Evolutionary conservation across 1,140 invertebrate species (phyloP).

Genomic region (Heliconius hewitsoni): DNA sequence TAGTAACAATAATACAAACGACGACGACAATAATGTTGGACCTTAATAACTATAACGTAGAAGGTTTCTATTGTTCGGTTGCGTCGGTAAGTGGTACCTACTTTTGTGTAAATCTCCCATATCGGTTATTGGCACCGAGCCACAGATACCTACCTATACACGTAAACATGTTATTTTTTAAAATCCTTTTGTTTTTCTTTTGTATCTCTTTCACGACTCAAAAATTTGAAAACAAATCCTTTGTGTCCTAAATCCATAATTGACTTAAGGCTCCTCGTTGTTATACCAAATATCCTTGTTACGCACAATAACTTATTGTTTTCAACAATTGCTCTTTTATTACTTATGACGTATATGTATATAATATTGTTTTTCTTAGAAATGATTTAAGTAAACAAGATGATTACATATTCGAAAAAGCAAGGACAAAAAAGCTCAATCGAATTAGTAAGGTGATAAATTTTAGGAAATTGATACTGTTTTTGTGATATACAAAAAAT

Average conservation of each 20-base stretch:
- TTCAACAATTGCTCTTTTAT: too few relatives aligned
- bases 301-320: too few relatives aligned
- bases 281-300: too few relatives aligned
- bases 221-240: conserved; percentile 4
- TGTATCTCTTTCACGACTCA: conserved; percentile 23
- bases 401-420: too few relatives aligned
- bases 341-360: too few relatives aligned
- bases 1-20: background rate
- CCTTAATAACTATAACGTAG: background rate
- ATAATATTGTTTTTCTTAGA: too few relatives aligned
- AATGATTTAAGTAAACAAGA: too few relatives aligned
- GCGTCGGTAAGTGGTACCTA: background rate
- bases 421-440: too few relatives aligned
- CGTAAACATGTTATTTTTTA: conserved; percentile 17
- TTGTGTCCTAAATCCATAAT: background rate
- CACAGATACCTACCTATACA: conserved; percentile 21
- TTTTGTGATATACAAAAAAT: background rate
- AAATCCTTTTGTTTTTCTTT: conserved; percentile 25
- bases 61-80: background rate
- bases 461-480: background rate
- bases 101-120: conserved; percentile 10
- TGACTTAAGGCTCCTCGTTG: background rate
- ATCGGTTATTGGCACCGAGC: conserved; percentile 24
- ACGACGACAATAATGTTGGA: background rate
- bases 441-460: too few relatives aligned